Base-by-base conservation (phyloP, 2,797 vertebrate species). In the Dallia pectoralis region DNA sequence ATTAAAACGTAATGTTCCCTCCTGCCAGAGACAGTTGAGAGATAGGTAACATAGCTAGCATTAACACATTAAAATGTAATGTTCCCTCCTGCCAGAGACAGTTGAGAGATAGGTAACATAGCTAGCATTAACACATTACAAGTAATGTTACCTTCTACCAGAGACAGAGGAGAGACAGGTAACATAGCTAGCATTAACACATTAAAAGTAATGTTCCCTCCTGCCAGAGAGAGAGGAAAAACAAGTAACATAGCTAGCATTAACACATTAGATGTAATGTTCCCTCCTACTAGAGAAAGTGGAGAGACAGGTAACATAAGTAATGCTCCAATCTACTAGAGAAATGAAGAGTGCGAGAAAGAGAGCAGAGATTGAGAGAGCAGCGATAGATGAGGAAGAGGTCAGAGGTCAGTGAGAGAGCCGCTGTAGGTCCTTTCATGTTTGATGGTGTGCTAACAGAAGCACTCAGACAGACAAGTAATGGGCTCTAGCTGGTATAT, bases 361-460 rank as follows among this genome's bases (percentile, higher is more conserved):
- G 53, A 40, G 19, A 72, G 27, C 3, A 56, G 53, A 40, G 19
- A 72, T 16, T 53, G 27, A 27, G 29, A 66, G 29, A 12, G 16
- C n/a, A n/a, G n/a, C n/a, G n/a, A n/a, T n/a, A n/a, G n/a, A n/a
- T n/a, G n/a, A 70, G 12, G 4, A 4, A 56, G 53, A 40, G 19
- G 65, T 16, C n/a, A n/a, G n/a, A n/a, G n/a, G n/a, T 36, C 53
- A 36, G 33, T 36, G 33, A 29, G 76, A 79, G 76, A 49, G 70
- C 63, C 79, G 77, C 78, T 82, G 71, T 69, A 64, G 56, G 32
- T 63, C n/a, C n/a, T 36, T 62, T 75, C 70, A 75, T 78, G 74
- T 29, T 70, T 73, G 77, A 77, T 36, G 25, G 25, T 51, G 48
- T 74, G 74, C 79, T 63, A 73, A 74, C 53, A 30, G 68, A 51